phyloP scores from a whole-genome alignment of 2,888 invertebrate genomes.

The Griposia aprilina region DNA sequence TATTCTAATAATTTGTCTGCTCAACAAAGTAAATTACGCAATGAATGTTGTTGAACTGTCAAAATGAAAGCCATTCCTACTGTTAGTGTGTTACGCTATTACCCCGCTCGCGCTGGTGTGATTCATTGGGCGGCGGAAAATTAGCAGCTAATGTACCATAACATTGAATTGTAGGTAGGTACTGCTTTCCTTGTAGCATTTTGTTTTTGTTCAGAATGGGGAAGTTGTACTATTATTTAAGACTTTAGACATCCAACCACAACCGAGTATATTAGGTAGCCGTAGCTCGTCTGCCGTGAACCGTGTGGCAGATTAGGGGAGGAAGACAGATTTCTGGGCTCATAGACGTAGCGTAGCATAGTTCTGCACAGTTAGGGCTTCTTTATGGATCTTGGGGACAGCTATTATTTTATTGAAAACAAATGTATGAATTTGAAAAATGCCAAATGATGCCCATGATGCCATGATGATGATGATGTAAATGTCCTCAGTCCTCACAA shows the following conservation, averaged over 20 bases:
- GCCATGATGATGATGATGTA: no score
- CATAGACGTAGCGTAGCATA: neutral
- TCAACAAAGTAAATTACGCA: no score
- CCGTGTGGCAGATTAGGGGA: neutral
- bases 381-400: neutral
- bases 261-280: neutral
- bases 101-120: neutral
- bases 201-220: neutral
- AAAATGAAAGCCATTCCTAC: no score
- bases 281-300: neutral
- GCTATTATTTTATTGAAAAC: neutral
- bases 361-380: neutral
- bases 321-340: neutral
- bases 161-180: neutral
- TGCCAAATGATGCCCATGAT: neutral
- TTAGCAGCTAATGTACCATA: conserved; percentile 21
- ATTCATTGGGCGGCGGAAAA: conserved; percentile 10
- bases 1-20: no score
- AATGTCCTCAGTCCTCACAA: neutral
- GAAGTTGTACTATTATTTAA: neutral
- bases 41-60: no score
- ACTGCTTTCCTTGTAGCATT: neutral
- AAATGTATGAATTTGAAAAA: neutral
- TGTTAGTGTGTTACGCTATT: no score
- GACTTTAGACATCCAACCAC: neutral